phyloP scores from a whole-genome alignment of 37 sponge, comb jelly and placozoan species.

The Theonella swinhoei region DNA sequence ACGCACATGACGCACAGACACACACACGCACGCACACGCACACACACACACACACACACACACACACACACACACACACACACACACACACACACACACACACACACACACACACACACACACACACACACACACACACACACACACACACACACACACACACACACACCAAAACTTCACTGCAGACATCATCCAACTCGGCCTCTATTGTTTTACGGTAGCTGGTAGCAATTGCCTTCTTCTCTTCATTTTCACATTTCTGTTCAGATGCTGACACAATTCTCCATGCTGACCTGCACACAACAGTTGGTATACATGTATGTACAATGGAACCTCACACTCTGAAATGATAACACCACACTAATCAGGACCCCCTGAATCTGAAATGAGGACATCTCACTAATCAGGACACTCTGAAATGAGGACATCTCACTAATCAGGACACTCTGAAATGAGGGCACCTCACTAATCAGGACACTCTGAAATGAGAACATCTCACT shows the following conservation, averaged over 20 bases:
- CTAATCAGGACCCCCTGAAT: too few species aligned
- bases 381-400: too few species aligned
- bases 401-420: too few species aligned
- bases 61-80: constrained; percentile 32
- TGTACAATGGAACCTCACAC: not conserved
- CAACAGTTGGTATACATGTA: not conserved
- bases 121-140: too few species aligned
- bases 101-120: too few species aligned
- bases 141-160: too few species aligned
- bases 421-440: too few species aligned
- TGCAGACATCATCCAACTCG: constrained; percentile 66
- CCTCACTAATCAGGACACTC: too few species aligned
- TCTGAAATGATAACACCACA: too few species aligned
- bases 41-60: constrained; percentile 11
- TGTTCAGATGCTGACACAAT: not conserved
- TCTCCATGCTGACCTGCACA: not conserved
- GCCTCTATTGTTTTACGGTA: constrained; percentile 68
- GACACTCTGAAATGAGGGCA: too few species aligned
- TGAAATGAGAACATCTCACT: too few species aligned
- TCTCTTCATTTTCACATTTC: not conserved
- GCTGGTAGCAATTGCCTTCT: constrained; percentile 27
- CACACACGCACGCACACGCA: constrained; percentile 1
- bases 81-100: constrained; percentile 26
- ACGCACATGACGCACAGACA: not conserved
- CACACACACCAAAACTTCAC: constrained; percentile 65